Base-by-base conservation (phyloP, 2,888 invertebrate species). In the Orthosia gracilis region DNA sequence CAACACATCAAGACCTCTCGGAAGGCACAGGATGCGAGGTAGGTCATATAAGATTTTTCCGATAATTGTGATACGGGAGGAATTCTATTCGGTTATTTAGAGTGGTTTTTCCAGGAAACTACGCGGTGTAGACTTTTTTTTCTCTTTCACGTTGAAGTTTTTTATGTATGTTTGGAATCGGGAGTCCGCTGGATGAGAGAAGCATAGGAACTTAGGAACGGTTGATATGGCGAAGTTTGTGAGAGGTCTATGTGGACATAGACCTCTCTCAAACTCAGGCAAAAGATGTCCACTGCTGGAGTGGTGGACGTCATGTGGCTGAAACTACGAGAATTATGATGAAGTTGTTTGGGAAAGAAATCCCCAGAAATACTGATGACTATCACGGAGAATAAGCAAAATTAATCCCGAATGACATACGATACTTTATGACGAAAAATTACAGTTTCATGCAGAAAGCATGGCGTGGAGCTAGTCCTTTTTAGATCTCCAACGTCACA, bases 21-120 rank as follows among this genome's bases (percentile, higher is more conserved):
- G 11, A 47, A 65, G 31, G 13, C 7, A 2, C 18, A 47, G 45
- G 50, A 45, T 15, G 45, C 17, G n/a, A 4, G n/a, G 49, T 45
- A 45, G 54, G 21, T 11, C 18, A 21, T 26, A 31, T 52, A 45
- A n/a, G 15, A 65, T 31, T 73, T 74, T 73, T 47, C 50, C 73
- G 31, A 74, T 74, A 74, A 66, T 74, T 73, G 58, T 5, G 65
- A 66, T 58, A 74, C 11, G 18, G 31, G 2, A 58, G 52, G 47
- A 58, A 73, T 73, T 66, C 17, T 23, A 18, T 58, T 31, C 47
- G 13, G 26, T 26, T 55, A 23, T 23, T 5, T 71, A 21, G 47
- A 62, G 54, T 71, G 49, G 21, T 47, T 71, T 47, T 5, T 45
- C 18, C 26, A 54, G 49, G 40, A 71, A 54, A 31, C 50, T 52